Evolutionary conservation across 2,797 vertebrate genomes (phyloP).

Genomic region (Anolis apletophallus): DNA sequence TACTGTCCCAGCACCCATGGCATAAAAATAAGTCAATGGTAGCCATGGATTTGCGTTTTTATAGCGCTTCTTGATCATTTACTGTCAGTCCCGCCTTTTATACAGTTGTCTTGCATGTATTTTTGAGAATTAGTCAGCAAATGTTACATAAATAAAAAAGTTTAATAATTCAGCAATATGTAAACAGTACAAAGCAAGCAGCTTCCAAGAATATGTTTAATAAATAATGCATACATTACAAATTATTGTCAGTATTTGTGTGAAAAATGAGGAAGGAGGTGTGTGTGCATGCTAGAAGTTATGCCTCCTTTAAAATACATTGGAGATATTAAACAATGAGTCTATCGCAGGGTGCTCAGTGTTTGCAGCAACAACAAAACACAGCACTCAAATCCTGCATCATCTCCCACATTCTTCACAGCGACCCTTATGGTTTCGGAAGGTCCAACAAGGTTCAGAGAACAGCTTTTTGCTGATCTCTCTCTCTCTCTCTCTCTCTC

Average conservation of each 20-base stretch:
- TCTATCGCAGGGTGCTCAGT: not conserved
- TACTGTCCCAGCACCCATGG: not conserved
- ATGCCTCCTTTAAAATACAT: conserved; percentile 44
- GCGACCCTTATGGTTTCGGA: not conserved
- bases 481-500: too few species aligned
- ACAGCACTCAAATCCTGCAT: not conserved
- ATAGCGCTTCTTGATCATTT: not conserved
- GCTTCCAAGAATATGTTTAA: conserved; percentile 45
- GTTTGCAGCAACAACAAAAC: not conserved
- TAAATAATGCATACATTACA: conserved; percentile 64
- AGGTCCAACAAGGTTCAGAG: not conserved
- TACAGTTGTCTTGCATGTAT: conserved; percentile 37
- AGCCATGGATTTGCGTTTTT: not conserved
- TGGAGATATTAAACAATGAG: too few species aligned
- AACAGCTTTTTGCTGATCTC: not conserved
- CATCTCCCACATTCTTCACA: too few species aligned
- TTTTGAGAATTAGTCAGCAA: conserved; percentile 48
- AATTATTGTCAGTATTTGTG: conserved; percentile 47
- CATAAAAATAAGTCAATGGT: not conserved
- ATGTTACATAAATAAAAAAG: conserved; percentile 53
- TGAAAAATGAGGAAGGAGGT: conserved; percentile 16
- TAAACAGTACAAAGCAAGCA: conserved; percentile 30
- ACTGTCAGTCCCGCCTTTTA: not conserved
- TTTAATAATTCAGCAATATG: conserved; percentile 58
- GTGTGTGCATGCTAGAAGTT: conserved; percentile 35